Base-by-base conservation (phyloP, 2,113 vertebrate species). In the Thomomys bottae region DNA sequence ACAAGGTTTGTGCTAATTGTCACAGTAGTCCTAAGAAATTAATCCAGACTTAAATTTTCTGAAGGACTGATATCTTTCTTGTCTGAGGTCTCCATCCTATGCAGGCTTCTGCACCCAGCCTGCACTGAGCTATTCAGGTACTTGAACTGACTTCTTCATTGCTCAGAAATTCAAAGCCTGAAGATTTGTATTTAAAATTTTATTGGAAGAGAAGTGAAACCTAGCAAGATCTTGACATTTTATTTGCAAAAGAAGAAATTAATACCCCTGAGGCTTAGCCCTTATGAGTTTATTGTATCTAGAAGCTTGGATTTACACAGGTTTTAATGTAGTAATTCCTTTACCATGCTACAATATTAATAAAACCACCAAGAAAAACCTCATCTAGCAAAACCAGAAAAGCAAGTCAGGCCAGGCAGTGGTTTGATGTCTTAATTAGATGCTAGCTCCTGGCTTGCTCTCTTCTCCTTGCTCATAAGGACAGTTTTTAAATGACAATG, bases 171-270 rank as follows among this genome's bases (percentile, higher is more conserved):
- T 94, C 75, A 73, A 84, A 88, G 49, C 79, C 83, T 88, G 38
- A 72, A 93, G 88, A 95, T 89, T 90, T 86, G 59, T 88, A 87
- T 93, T 92, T 94, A 90, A 94, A 94, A 91, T 91, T 88, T 88
- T 88, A 93, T 78, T 93, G 84, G 40, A 82, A 88, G 71, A 84
- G 45, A 87, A 88, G 32, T 61, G 57, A 93, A 76, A 90, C 34
- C 59, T n/a, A 68, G 76, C 34, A 75, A 90, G 92, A 90, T 89
- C 42, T 64, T 82, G 72, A 79, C 91, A 84, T 91, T 91, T 94
- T 82, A 80, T 94, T 94, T 94, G 85, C 71, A 84, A 85, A 94
- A 89, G 45, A 91, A 78, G 82, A 93, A 91, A 94, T 94, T 73
- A 94, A 84, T 95, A 42, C 86, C 80, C 90, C 42, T 1, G 40